A percentile compares a stretch with the other conserved stretches of the same genome.
phyloP scores from a whole-genome alignment of 2,113 vertebrate genomes.

The Merops nubicus region DNA sequence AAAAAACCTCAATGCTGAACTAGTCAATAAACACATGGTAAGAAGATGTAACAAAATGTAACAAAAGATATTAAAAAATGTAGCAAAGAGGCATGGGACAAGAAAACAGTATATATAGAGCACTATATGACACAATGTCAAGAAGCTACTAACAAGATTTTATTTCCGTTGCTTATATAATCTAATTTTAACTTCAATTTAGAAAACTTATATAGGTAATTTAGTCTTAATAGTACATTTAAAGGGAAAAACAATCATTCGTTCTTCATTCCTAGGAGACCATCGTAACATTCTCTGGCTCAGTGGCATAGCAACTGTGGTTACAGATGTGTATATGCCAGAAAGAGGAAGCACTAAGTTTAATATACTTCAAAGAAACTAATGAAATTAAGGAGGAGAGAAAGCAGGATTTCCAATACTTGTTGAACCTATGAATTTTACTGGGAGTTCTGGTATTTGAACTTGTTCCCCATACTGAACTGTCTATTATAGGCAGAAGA shows the following conservation, averaged over 20 bases:
- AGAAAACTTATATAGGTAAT: background rate
- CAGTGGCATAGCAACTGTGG: background rate
- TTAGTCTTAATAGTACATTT: background rate
- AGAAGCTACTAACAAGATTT: background rate
- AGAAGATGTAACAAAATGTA: background rate
- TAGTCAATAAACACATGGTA: background rate
- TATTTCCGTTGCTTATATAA: background rate
- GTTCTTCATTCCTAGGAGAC: background rate
- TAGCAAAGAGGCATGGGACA: background rate
- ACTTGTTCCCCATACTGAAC: background rate
- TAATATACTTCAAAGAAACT: background rate
- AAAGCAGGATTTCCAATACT: background rate
- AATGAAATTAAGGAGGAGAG: background rate
- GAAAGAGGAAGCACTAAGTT: background rate
- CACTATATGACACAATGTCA: background rate
- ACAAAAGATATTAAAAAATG: background rate
- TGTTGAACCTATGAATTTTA: background rate
- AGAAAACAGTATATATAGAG: background rate
- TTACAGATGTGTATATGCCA: background rate
- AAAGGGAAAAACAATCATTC: background rate
- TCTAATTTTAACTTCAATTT: background rate
- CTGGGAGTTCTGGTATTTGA: background rate
- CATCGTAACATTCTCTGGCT: background rate
- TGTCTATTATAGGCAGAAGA: background rate
- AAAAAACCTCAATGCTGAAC: background rate